Conservation (phyloP, 2,113 vertebrate genomes). For the Morone saxatilis region DNA sequence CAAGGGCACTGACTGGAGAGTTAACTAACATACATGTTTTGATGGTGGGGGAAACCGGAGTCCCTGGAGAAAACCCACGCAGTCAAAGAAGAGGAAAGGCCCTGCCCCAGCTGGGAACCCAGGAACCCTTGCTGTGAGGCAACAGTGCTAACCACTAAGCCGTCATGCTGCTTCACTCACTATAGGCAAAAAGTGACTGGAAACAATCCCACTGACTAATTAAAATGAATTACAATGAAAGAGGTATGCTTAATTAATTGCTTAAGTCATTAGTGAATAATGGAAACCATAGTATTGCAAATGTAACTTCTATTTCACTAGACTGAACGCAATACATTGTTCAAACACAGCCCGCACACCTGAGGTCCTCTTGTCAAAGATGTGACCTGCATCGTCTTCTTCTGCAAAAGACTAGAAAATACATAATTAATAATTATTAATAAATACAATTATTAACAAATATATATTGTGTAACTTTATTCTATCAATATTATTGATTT, state of each 20-base stretch:
- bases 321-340: background rate
- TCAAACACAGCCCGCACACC: constrained; percentile 35
- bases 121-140: no score
- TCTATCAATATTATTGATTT: background rate
- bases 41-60: no score
- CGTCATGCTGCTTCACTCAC: background rate
- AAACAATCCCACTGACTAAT: background rate
- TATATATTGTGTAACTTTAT: background rate
- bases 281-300: background rate
- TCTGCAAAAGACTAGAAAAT: constrained; percentile 85
- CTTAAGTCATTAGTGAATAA: background rate
- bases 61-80: no score
- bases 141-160: no score
- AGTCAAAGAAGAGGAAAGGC: no score
- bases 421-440: background rate
- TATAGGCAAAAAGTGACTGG: background rate
- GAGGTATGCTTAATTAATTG: background rate
- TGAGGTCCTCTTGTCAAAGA: constrained; percentile 40
- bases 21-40: no score
- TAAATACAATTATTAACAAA: background rate
- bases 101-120: no score
- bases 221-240: background rate
- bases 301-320: background rate
- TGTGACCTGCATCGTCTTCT: constrained; percentile 70
- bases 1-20: no score